Conservation (phyloP, 2,888 invertebrate genomes). For the Plebejus anna region DNA sequence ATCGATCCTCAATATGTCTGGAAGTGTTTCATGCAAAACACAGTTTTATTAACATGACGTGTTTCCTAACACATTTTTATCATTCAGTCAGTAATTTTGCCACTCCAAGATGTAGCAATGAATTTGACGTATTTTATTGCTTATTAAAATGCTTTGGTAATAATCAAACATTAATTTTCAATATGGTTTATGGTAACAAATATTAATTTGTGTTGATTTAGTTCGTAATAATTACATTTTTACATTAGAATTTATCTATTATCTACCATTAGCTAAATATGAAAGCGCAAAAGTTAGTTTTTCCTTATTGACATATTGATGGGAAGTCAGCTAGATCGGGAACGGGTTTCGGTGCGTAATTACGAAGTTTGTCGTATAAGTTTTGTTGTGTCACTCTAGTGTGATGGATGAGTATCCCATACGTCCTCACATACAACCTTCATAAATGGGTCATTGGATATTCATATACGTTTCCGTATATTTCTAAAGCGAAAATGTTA, state of each 20-base stretch:
- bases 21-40: not conserved
- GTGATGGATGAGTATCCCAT: conserved; percentile 20
- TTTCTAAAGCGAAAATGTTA: not conserved
- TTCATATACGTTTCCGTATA: not conserved
- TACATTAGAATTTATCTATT: not conserved
- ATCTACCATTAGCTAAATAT: not conserved
- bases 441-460: conserved; percentile 16
- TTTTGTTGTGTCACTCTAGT: conserved; percentile 17
- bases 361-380: conserved; percentile 15
- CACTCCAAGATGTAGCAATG: no score
- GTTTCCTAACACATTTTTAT: not conserved
- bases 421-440: not conserved
- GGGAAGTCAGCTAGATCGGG: conserved; percentile 7
- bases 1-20: conserved; percentile 5
- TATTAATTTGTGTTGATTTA: not conserved
- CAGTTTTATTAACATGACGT: not conserved
- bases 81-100: not conserved
- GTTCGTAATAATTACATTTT: not conserved
- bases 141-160: no score
- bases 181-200: not conserved
- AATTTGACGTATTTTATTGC: no score
- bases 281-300: not conserved
- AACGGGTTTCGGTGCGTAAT: conserved; percentile 12
- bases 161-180: not conserved
- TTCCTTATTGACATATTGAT: conserved; percentile 17